Base-by-base conservation (phyloP, 1,140 invertebrate genomes). In the Drosophila oshimai region DNA sequence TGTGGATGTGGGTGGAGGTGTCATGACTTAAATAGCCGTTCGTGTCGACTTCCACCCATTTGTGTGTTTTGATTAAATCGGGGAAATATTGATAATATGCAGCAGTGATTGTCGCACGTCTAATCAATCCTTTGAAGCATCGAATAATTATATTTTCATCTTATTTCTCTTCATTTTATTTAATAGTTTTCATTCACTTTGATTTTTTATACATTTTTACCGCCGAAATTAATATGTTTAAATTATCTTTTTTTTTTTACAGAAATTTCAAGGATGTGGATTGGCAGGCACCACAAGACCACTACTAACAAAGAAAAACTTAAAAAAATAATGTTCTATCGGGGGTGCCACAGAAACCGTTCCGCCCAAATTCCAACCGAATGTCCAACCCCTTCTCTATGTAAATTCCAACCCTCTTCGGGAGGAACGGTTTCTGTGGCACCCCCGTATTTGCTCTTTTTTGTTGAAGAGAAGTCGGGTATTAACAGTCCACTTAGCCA, bases 401-500 rank as follows among this genome's bases (percentile, higher is more conserved):
- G n/a, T n/a, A n/a, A n/a, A n/a, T n/a, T n/a, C n/a, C n/a, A n/a
- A n/a, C n/a, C n/a, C n/a, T n/a, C n/a, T n/a, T n/a, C n/a, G n/a
- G n/a, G n/a, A n/a, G n/a, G n/a, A n/a, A n/a, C n/a, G n/a, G n/a
- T n/a, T n/a, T n/a, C n/a, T n/a, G n/a, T n/a, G n/a, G n/a, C n/a
- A n/a, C n/a, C n/a, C n/a, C n/a, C n/a, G n/a, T 15, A 28, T 53
- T 62, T 39, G 9, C 33, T 45, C 20, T 53, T n/a, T 6, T 41
- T 60, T 57, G 46, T 62, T 41, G 29, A 37, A 6, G 39, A 24
- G 57, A 75, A 60, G 36, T 45, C 31, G 18, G 31, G 44, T 51
- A 60, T 54, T 58, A 72, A 67, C 70, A 62, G 36, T 45, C 76
- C 55, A 76, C 37, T 86, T 80, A 73, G 42, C 36, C 61, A 75